Evolutionary conservation across 1,140 invertebrate genomes (phyloP), one percentile per base, ranked within the genome.

Genomic region (Nebria ingens): DNA sequence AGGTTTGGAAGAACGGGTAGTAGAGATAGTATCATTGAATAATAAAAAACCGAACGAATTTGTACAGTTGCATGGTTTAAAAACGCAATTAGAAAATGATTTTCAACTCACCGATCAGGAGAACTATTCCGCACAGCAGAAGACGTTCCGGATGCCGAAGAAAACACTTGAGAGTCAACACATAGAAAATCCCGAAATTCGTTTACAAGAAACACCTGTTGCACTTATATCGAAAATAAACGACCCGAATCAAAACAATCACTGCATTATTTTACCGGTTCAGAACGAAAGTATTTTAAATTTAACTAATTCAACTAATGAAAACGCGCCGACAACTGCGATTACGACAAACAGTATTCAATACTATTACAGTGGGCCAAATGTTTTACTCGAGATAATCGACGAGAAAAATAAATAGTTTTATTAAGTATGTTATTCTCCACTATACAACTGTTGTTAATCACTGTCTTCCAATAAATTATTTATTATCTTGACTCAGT

Each of bases 221-320:
- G 40, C 40, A 17, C 15, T 45, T 3, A 45, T 45, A 11, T 45
- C 40, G 15, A 45, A 45, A 45, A 45, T 45, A 3, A 34, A 34
- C n/a, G 40, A 45, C 17, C 9, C 40, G 3, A 45, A 17, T 17
- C 9, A 9, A 45, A 11, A 9, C 3, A 45, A 45, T 45, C 25
- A 34, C n/a, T 45, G 40, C 17, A 45, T 45, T 45, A 45, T 45
- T 45, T 45, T 45, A 45, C 40, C 40, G 40, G 40, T 45, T 9
- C 40, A 45, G 17, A 45, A 45, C 17, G 40, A 45, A 4, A 45
- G 17, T 45, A 11, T 45, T 11, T 45, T 45, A 17, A 45, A 45
- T 45, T 45, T 45, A 45, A 45, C 40, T 4, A 45, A 17, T 45
- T 9, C 15, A 12, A 11, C 40, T 12, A 17, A 45, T 17, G 15